phyloP scores from a whole-genome alignment of 1,140 invertebrate genomes.

The Dysdera silvatica region DNA sequence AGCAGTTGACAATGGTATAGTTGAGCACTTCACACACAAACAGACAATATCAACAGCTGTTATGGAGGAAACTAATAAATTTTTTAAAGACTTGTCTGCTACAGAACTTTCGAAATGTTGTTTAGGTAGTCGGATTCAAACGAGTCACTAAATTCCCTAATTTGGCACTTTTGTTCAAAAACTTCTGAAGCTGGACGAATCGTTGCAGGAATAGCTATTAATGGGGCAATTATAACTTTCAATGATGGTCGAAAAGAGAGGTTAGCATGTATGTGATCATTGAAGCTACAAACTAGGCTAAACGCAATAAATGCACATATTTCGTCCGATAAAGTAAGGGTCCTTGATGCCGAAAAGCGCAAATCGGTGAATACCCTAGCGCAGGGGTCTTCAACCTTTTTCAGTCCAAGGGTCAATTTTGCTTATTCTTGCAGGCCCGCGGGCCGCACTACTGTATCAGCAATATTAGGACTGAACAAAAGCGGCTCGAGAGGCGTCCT shows the following conservation, averaged over 20 bases:
- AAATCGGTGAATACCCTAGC: too few species aligned
- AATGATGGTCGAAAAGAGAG: not conserved
- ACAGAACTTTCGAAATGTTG: not conserved
- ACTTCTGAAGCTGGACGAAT: not conserved
- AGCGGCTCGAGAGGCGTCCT: too few species aligned
- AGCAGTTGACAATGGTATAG: not conserved
- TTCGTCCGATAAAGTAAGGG: too few species aligned
- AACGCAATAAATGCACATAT: too few species aligned
- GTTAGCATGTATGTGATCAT: not conserved
- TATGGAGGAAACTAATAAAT: not conserved
- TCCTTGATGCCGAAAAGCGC: too few species aligned
- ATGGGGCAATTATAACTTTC: not conserved
- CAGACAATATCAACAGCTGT: not conserved
- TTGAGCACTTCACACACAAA: not conserved
- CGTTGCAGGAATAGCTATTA: not conserved
- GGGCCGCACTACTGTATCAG: too few species aligned
- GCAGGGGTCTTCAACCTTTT: too few species aligned
- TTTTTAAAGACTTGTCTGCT: not conserved
- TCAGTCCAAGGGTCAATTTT: too few species aligned
- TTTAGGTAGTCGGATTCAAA: not conserved
- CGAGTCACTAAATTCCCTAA: not conserved
- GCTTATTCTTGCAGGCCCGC: too few species aligned
- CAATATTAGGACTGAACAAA: too few species aligned
- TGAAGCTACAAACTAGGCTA: too few species aligned
- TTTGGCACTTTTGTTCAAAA: not conserved